Evolutionary conservation across 2,888 invertebrate genomes (phyloP), one percentile per base, ranked within the genome.

Genomic region (Melitaea athalia): DNA sequence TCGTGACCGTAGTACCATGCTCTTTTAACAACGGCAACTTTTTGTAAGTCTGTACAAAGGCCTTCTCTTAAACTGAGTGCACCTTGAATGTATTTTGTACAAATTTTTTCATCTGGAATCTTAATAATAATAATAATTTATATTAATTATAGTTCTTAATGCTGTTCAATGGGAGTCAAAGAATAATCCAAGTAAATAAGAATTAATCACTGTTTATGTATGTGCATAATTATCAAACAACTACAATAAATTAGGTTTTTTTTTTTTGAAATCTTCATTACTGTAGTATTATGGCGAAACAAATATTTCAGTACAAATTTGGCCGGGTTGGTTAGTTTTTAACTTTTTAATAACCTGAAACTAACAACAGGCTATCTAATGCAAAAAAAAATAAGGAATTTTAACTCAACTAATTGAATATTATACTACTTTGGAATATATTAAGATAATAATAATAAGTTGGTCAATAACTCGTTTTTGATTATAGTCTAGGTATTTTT

Each of bases 1-100:
- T 87, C 85, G 71, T 88, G 86, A 0, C 90, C 89, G 72, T 81
- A 86, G 74, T 79, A 79, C 92, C 92, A 92, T 3, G 89, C 91
- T 31, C 84, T 83, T 78, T 89, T 90, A 5, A 92, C 88, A 0
- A 84, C 85, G 55, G 73, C 74, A 59, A 92, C 83, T 74, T 85
- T 91, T 66, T 88, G 85, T 42, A 74, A 61, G 15, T 87, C 86
- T 24, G 79, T 80, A 67, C 88, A 89, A 5, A 85, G 63, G 69
- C 67, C 78, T 0, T 86, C 86, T 69, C 75, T 81, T 17, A 85
- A 72, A 60, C 83, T 79, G 0, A 92, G 81, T 15, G 91, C 75
- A 4, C 79, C 80, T 74, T 91, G 88, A n/a, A 92, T 88, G 74
- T 86, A 92, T 75, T 85, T 86, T 38, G 86, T 90, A 59, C 86